Conservation (phyloP, 1,140 invertebrate genomes). For the Meloidogyne exigua region DNA sequence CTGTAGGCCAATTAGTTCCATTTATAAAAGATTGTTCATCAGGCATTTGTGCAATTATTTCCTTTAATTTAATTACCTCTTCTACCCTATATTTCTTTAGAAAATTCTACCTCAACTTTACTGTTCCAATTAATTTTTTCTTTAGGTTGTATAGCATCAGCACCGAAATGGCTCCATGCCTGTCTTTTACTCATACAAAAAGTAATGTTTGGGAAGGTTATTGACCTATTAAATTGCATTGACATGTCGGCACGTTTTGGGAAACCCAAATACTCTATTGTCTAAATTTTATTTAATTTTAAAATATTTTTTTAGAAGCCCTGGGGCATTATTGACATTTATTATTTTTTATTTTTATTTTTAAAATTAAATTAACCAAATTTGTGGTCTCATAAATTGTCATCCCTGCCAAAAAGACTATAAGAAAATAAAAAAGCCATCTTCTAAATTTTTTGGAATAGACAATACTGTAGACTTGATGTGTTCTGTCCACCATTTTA, state of each 20-base stretch:
- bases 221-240: constrained; percentile 33
- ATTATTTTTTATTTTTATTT: too few relatives aligned
- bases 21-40: constrained; percentile 32
- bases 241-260: constrained; percentile 38
- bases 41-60: constrained; percentile 32
- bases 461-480: constrained; percentile 15
- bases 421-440: constrained; percentile 36
- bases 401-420: constrained; percentile 37
- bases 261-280: constrained; percentile 21
- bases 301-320: not conserved
- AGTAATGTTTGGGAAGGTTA: constrained; percentile 39
- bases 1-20: constrained; percentile 19
- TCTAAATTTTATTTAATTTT: constrained; percentile 8
- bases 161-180: constrained; percentile 43
- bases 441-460: constrained; percentile 36
- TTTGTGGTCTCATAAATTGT: constrained; percentile 24
- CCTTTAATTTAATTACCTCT: too few relatives aligned
- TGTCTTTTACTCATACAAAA: constrained; percentile 44
- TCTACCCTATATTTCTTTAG: too few relatives aligned
- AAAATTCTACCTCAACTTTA: constrained; percentile 32
- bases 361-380: not conserved
- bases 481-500: constrained; percentile 12
- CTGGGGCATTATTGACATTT: too few relatives aligned
- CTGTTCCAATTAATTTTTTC: constrained; percentile 23
- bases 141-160: not conserved